Percentiles rank a stretch among this genome's conserved stretches.
These are phyloP conservation scores for Pinna nobilis DNA, from an alignment of 1,140 invertebrate genomes.

Conservation along the genomic window DNA sequence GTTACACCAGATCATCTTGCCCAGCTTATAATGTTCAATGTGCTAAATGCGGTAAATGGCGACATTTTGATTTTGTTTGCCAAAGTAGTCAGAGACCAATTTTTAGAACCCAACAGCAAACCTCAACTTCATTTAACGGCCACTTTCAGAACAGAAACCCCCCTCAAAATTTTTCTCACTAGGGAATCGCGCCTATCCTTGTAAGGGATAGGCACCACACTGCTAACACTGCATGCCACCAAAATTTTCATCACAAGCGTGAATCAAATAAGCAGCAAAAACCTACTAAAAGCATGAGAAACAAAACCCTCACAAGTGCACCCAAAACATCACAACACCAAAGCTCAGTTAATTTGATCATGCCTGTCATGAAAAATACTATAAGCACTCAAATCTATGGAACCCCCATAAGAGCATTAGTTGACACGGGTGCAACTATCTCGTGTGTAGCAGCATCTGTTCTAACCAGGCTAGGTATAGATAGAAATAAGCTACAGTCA, in stretches of 20 bases:
- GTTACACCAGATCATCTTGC: background rate
- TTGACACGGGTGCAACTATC: constrained; percentile 42
- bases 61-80: constrained; percentile 17
- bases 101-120: background rate
- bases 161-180: constrained; percentile 2
- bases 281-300: background rate
- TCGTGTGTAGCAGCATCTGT: constrained; percentile 24
- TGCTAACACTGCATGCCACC: background rate
- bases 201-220: constrained; percentile 30
- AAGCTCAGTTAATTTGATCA: constrained; percentile 15
- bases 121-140: background rate
- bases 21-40: constrained; percentile 20
- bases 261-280: background rate
- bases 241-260: background rate
- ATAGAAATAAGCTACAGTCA: constrained; percentile 8
- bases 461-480: constrained; percentile 2
- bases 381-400: constrained; percentile 27
- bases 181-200: constrained; percentile 41
- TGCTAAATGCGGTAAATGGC: constrained; percentile 5
- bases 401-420: constrained; percentile 20
- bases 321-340: background rate
- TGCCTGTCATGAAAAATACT: constrained; percentile 30
- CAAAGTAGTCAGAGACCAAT: background rate
- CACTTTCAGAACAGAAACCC: background rate
- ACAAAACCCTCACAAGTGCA: background rate